Percentiles rank a stretch among this genome's conserved stretches.
Evolutionary conservation across 2,113 vertebrate genomes (phyloP).

Genomic region (Mormoops blainvillei): DNA sequence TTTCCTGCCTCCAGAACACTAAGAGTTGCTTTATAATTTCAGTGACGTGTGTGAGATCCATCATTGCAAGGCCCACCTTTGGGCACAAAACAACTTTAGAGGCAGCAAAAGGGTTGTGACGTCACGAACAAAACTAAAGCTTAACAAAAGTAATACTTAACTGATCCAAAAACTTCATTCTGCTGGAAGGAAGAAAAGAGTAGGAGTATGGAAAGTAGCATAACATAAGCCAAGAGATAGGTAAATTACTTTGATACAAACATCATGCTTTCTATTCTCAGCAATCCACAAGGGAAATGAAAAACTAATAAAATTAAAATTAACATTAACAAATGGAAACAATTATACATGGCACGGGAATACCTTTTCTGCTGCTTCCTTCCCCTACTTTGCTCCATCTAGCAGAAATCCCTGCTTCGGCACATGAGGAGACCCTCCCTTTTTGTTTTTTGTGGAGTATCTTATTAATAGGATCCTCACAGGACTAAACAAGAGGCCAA

Average conservation of each 20-base stretch:
- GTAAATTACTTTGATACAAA: slow-evolving; percentile 26
- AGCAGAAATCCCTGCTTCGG: slow-evolving; percentile 44
- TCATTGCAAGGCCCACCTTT: neutral
- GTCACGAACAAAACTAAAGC: slow-evolving; percentile 37
- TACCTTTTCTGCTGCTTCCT: slow-evolving; percentile 53
- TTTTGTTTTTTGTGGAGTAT: slow-evolving; percentile 18
- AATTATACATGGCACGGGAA: neutral
- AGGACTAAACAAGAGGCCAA: slow-evolving; percentile 20
- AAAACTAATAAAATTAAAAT: slow-evolving; percentile 45
- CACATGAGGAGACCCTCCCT: neutral
- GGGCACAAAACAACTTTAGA: slow-evolving; percentile 20
- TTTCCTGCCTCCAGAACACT: neutral
- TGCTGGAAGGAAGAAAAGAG: slow-evolving; percentile 18
- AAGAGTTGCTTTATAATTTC: neutral
- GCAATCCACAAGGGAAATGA: slow-evolving; percentile 30
- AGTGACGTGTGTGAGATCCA: neutral
- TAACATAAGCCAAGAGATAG: slow-evolving; percentile 31
- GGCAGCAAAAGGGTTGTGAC: neutral
- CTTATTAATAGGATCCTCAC: neutral
- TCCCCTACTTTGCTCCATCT: slow-evolving; percentile 35
- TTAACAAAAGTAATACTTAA: slow-evolving; percentile 23
- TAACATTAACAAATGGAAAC: slow-evolving; percentile 34
- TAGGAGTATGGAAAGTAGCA: neutral
- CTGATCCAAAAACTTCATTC: slow-evolving; percentile 5
- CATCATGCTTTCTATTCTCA: slow-evolving; percentile 21